Percentiles rank a stretch among this genome's conserved stretches.
phyloP scores from a whole-genome alignment of 2,888 invertebrate genomes.

The Ernsta delagoae region DNA sequence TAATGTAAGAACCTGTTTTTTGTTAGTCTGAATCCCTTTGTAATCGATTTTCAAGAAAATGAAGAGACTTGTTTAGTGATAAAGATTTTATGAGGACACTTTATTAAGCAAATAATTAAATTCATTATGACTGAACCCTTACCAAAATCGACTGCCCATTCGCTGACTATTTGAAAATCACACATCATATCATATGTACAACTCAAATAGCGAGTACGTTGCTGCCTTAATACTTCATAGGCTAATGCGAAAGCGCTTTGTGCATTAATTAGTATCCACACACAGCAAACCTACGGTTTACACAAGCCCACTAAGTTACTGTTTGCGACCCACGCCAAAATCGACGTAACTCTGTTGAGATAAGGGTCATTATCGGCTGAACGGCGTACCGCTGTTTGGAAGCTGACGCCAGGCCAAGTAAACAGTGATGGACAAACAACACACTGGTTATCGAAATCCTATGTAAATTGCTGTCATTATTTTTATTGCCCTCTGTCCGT shows the following conservation, averaged over 20 bases:
- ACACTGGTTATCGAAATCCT: conserved; percentile 38
- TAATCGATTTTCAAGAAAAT: no score
- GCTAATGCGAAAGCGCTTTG: conserved; percentile 48
- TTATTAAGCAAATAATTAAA: no score
- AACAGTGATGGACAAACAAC: conserved; percentile 37
- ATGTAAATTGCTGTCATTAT: conserved; percentile 38
- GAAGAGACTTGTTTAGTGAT: no score
- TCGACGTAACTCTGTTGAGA: conserved; percentile 4
- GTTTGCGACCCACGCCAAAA: conserved; percentile 1
- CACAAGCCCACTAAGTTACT: conserved; percentile 33
- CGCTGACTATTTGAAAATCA: not conserved
- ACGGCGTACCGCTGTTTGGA: conserved; percentile 15
- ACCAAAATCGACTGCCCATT: not conserved
- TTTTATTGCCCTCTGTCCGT: conserved; percentile 31
- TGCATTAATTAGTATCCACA: conserved; percentile 49
- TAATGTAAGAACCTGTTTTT: no score
- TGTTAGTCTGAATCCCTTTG: no score
- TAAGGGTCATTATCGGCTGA: conserved; percentile 24
- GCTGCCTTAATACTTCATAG: conserved; percentile 43
- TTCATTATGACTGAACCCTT: no score
- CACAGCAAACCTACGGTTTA: conserved; percentile 38
- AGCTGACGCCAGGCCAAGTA: conserved; percentile 37
- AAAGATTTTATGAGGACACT: no score
- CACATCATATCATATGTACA: conserved; percentile 6
- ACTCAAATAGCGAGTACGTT: conserved; percentile 19